Base-by-base conservation (phyloP, 2,113 vertebrate genomes). In the Camelus dromedarius region DNA sequence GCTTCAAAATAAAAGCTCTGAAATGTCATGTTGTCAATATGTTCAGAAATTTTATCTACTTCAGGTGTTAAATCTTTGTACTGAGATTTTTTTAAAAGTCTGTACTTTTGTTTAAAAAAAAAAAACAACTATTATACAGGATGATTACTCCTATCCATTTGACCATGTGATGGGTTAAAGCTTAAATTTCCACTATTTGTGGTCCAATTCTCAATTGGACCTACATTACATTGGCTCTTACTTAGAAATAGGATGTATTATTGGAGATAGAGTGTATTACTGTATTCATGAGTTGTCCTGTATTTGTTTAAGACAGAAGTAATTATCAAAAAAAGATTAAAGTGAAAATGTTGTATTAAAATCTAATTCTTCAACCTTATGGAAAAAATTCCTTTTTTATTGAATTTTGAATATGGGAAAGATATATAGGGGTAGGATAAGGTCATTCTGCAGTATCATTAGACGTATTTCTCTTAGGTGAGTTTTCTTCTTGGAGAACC, bases 1-100 rank as follows among this genome's bases (percentile, higher is more conserved):
- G 16, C 32, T 97, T 98, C 72, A 93, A 93, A 96, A 97, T 96
- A 67, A 97, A 96, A 66, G 20, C 79, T 98, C 80, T 89, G 75
- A 98, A 98, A 94, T 96, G 18, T 30, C 66, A 60, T 60, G 4
- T 95, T 97, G 54, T 94, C 66, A 91, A 2, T 96, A 84, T 92
- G 62, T 97, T 96, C 0, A 56, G 52, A 91, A 97, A 93, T 24
- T 24, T 90, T 30, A 48, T 69, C 83, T 35, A 35, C 11, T 83
- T 69, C 46, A 72, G 42, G 52, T 92, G 30, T 86, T 96, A 89
- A 97, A 86, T 89, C n/a, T n/a, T 97, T 84, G 13, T 72, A 96
- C 38, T 76, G 46, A 97, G 90, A 88, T 5, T 15, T 67, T 67
- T 1, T 0, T 42, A 42, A 42, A 90, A 60, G 52, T 79, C 13